Evolutionary conservation across 2,888 invertebrate genomes (phyloP).

Genomic region (Malacosoma neustria): DNA sequence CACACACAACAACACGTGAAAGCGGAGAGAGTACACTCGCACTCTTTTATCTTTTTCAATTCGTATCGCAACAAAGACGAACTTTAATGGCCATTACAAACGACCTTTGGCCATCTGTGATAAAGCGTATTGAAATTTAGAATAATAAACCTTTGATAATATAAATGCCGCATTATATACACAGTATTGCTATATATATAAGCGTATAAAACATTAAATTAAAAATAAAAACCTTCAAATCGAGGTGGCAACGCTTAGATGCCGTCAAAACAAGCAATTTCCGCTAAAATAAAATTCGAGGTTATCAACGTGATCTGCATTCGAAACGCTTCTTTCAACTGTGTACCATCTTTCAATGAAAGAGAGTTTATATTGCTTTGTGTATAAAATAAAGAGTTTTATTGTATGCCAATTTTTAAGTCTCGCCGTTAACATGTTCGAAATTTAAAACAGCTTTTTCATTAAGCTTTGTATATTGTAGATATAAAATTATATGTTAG

Average conservation of each 20-base stretch:
- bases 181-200: too few species aligned
- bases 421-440: background rate
- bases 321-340: slow-evolving; percentile 10
- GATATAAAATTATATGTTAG: background rate
- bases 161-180: too few species aligned
- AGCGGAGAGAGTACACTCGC: slow-evolving; percentile 69
- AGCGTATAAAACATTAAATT: background rate
- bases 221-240: background rate
- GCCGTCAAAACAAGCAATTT: slow-evolving; percentile 41
- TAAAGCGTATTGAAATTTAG: background rate
- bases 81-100: background rate
- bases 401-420: background rate
- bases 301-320: slow-evolving; percentile 28
- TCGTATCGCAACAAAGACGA: background rate
- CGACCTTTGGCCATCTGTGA: background rate
- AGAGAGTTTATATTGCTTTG: background rate
- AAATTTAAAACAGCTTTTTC: background rate
- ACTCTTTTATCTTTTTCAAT: slow-evolving; percentile 2
- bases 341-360: background rate
- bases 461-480: background rate
- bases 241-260: slow-evolving; percentile 16
- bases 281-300: slow-evolving; percentile 37
- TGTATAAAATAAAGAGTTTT: background rate
- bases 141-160: background rate
- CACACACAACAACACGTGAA: slow-evolving; percentile 41